These are phyloP conservation scores for Scortum barcoo DNA, from an alignment of 2,113 vertebrate species.

Conservation along the genomic window DNA sequence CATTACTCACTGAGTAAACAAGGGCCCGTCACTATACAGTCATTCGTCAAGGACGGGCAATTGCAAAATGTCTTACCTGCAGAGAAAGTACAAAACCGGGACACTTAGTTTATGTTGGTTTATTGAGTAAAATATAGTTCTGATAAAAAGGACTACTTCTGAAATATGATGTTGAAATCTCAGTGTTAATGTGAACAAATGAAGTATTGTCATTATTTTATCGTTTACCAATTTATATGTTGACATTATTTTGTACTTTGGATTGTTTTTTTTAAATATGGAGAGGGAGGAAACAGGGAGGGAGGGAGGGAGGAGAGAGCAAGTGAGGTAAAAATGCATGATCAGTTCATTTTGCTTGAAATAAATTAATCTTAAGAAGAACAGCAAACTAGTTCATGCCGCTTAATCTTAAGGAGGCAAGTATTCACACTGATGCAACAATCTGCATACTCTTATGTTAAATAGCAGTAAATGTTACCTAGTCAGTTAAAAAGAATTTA, in stretches of 20 bases:
- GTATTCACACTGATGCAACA: not conserved
- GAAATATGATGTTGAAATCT: slow-evolving; percentile 1
- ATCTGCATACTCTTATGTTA: no score
- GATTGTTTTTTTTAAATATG: slow-evolving; percentile 4
- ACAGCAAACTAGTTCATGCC: not conserved
- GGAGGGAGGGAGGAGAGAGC: not conserved
- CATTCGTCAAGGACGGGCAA: slow-evolving; percentile 59
- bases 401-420: not conserved
- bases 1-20: slow-evolving; percentile 74
- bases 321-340: not conserved
- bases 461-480: no score
- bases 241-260: slow-evolving; percentile 28
- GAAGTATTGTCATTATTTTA: not conserved
- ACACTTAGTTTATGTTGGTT: not conserved
- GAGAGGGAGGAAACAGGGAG: not conserved
- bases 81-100: slow-evolving; percentile 37
- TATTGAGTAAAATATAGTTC: not conserved
- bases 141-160: not conserved
- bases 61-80: slow-evolving; percentile 52
- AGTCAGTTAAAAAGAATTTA: no score
- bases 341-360: slow-evolving; percentile 13
- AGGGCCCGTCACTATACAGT: slow-evolving; percentile 24
- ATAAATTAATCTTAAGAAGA: not conserved
- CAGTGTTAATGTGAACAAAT: not conserved
- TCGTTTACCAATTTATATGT: not conserved